phyloP scores from a whole-genome alignment of 2,113 vertebrate genomes.

The Marmota monax region DNA sequence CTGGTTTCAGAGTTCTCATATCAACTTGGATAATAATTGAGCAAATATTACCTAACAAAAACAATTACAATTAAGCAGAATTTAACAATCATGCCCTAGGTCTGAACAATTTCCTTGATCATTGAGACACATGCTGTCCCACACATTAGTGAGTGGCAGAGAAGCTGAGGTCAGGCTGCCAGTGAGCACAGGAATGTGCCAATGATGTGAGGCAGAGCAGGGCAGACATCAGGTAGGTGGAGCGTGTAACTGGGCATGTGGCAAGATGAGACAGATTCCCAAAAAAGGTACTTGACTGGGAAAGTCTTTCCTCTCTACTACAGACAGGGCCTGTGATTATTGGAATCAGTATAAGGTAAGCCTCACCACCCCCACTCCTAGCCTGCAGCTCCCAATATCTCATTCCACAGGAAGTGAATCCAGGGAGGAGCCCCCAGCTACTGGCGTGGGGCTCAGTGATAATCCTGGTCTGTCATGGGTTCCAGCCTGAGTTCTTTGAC shows the following conservation, averaged over 20 bases:
- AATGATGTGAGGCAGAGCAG: background rate
- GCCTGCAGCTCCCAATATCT: background rate
- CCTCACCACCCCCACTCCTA: background rate
- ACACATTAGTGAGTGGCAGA: background rate
- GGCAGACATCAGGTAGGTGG: background rate
- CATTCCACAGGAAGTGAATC: background rate
- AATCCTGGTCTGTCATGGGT: background rate
- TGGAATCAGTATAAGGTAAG: background rate
- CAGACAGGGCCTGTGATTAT: background rate
- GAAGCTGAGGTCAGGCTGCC: background rate
- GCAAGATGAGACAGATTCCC: constrained; percentile 28
- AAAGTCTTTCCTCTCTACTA: background rate
- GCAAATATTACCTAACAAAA: background rate
- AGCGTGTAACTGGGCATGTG: constrained; percentile 2
- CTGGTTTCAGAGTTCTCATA: background rate
- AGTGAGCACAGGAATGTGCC: background rate
- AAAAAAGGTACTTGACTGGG: constrained; percentile 29
- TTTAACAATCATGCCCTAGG: background rate
- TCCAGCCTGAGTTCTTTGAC: background rate
- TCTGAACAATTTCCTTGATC: background rate
- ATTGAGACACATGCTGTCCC: background rate
- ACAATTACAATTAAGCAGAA: background rate
- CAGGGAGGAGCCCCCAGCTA: background rate
- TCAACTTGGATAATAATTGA: background rate
- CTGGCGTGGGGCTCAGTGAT: background rate